A percentile compares a stretch with the other conserved stretches of the same genome.
These are phyloP conservation scores for Furcula furcula DNA, from an alignment of 2,888 invertebrate genomes.

Conservation along the genomic window DNA sequence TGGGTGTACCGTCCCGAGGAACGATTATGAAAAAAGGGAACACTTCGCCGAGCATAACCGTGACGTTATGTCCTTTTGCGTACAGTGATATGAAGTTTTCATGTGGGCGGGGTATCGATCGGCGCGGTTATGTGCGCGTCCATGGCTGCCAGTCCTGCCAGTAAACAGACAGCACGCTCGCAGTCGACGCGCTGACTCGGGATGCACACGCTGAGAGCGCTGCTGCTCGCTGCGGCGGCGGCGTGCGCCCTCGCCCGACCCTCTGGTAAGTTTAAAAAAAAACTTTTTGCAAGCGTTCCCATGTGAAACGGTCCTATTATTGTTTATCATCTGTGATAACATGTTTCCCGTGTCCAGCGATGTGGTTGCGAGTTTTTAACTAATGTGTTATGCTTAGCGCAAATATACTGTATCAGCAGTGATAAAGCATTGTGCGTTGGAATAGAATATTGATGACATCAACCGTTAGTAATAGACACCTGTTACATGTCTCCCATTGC, in stretches of 20 bases:
- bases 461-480: background rate
- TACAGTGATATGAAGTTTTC: constrained; percentile 32
- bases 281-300: constrained; percentile 1
- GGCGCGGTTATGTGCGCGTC: constrained; percentile 57
- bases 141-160: constrained; percentile 29
- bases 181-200: constrained; percentile 28
- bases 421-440: constrained; percentile 4
- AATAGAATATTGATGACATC: background rate
- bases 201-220: constrained; percentile 52
- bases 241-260: constrained; percentile 52
- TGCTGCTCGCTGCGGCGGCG: constrained; percentile 43
- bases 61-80: constrained; percentile 32
- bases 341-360: constrained; percentile 26
- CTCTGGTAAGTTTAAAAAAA: constrained; percentile 45
- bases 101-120: constrained; percentile 78
- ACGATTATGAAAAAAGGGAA: constrained; percentile 7
- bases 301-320: constrained; percentile 1
- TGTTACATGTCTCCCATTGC: background rate
- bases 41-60: constrained; percentile 14
- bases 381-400: constrained; percentile 8
- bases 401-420: constrained; percentile 3
- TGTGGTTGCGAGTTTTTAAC: constrained; percentile 17
- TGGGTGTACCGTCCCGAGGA: constrained; percentile 11
- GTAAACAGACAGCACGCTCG: constrained; percentile 51
- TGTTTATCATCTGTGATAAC: constrained; percentile 33